phyloP scores from a whole-genome alignment of 2,113 vertebrate genomes.

The Sprattus sprattus region DNA sequence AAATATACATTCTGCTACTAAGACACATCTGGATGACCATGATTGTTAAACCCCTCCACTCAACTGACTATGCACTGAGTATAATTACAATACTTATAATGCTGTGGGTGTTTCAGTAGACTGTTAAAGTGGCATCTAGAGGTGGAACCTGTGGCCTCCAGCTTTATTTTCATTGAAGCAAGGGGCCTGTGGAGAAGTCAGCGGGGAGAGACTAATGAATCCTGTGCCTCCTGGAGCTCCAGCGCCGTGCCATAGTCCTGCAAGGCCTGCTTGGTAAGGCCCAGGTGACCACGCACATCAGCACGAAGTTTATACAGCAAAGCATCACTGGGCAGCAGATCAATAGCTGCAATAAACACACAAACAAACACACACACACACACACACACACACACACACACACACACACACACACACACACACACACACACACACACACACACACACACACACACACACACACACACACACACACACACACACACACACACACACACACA shows the following conservation, averaged over 20 bases:
- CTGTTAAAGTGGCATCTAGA: background rate
- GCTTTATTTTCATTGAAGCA: background rate
- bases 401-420: constrained; percentile 8
- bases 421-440: background rate
- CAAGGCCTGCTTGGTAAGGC: constrained; percentile 67
- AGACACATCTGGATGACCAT: background rate
- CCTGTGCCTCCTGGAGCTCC: constrained; percentile 60
- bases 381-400: constrained; percentile 8
- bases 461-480: too few relatives aligned
- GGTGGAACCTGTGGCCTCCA: background rate
- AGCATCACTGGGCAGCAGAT: constrained; percentile 70
- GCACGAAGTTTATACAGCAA: constrained; percentile 72
- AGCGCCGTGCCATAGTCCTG: constrained; percentile 73
- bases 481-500: background rate
- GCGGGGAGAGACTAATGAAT: background rate
- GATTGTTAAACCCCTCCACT: background rate
- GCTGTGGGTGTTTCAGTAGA: background rate
- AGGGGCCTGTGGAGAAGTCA: background rate
- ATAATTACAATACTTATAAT: background rate
- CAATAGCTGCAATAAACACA: constrained; percentile 66
- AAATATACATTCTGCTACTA: too few relatives aligned
- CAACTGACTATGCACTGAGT: background rate
- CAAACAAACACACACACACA: background rate
- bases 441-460: background rate
- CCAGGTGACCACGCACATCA: constrained; percentile 71